Base-by-base conservation (phyloP, 2,113 vertebrate genomes). In the Loxodonta africana region DNA sequence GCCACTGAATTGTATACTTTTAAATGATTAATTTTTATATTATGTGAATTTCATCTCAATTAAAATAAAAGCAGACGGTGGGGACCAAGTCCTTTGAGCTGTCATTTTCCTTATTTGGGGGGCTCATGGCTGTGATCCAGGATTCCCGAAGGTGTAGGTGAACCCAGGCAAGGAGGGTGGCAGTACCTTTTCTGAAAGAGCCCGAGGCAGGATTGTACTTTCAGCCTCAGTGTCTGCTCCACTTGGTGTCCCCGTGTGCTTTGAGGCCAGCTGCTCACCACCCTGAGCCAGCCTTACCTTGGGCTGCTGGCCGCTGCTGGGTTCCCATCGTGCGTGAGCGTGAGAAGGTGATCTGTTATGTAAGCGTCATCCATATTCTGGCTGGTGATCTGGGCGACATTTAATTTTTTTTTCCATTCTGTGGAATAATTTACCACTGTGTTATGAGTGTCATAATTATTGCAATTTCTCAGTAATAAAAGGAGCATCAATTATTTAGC, bases 321-420 rank as follows among this genome's bases (percentile, higher is more conserved):
- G 63, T 62, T 94, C 93, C 76, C 76, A 28, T 20, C 69, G 33
- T 71, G 69, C 6, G 69, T 0, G 0, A 37, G 37, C 0, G 6
- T 48, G 63, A 97, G 69, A 94, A 89, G 95, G 69, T 89, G 94
- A 78, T 86, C 91, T 76, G 2, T 96, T 97, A 91, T 94, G 88
- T 96, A 96, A 98, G 83, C 4, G 0, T 20, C 93, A 94, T 95
- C 80, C 92, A 85, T 97, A 93, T 95, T 95, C 91, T 28, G 26
- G 30, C 81, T 60, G 91, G 77, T 67, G 83, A 95, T 97, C 90
- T 91, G 57, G 96, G 78, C 0, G 65, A 82, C 96, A 90, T 97
- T 97, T 94, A 91, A 93, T 81, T 90, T 91, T 96, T 95, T 92
- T 92, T 90, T 78, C 95, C 94, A 94, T 97, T 96, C 78, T 97